Conservation (phyloP, 2,797 vertebrate species). For the Pseudopleuronectes americanus region DNA sequence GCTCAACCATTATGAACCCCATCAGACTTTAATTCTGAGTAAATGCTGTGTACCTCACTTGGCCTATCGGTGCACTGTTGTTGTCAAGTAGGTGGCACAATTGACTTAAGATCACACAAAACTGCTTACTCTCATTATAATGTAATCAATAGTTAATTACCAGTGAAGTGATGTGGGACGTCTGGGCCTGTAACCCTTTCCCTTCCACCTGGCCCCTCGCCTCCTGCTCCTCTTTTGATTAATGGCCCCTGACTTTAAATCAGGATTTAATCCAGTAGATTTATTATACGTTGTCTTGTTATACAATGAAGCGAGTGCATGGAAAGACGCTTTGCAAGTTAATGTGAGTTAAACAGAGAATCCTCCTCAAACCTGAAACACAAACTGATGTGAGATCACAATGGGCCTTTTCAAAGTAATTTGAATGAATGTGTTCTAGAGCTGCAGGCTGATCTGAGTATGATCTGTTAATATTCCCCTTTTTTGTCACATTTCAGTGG, state of each 20-base stretch:
- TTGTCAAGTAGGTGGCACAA: conserved; percentile 64
- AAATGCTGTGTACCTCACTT: conserved; percentile 58
- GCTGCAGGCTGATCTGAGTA: too few relatives aligned
- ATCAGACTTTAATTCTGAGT: conserved; percentile 47
- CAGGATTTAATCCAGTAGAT: conserved; percentile 43
- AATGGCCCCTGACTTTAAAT: conserved; percentile 51
- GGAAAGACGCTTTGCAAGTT: background rate
- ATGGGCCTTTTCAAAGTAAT: background rate
- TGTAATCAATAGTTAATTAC: conserved; percentile 80
- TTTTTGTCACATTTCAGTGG: too few relatives aligned
- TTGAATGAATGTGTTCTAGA: too few relatives aligned
- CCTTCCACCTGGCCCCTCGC: conserved; percentile 37
- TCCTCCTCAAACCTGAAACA: background rate
- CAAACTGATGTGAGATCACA: too few relatives aligned
- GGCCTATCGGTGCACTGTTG: conserved; percentile 44
- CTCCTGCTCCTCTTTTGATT: conserved; percentile 59
- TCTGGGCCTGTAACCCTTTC: conserved; percentile 56
- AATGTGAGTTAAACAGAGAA: background rate
- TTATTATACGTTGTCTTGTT: conserved; percentile 32
- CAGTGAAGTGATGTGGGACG: conserved; percentile 67
- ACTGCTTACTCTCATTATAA: conserved; percentile 78
- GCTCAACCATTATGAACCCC: conserved; percentile 40
- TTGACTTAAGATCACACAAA: conserved; percentile 72
- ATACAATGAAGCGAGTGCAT: conserved; percentile 6
- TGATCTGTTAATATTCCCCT: background rate